These are phyloP conservation scores for Stomorhina lunata DNA, from an alignment of 2,888 invertebrate genomes.

Conservation along the genomic window DNA sequence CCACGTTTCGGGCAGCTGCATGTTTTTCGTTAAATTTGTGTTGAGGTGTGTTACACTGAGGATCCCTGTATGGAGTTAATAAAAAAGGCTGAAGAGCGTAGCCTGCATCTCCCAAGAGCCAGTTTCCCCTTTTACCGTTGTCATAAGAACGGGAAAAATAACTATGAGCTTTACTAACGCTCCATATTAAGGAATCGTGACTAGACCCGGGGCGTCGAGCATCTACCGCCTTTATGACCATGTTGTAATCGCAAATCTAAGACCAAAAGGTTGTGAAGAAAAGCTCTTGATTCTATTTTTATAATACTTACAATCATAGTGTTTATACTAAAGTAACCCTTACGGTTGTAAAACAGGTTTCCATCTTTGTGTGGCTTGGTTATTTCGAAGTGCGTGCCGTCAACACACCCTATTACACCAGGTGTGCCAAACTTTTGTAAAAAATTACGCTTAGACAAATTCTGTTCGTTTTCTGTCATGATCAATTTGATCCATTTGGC, in stretches of 20 bases:
- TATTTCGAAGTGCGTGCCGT: neutral
- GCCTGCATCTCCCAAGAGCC: conserved; percentile 26
- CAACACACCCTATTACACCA: neutral
- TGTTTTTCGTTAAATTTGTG: conserved; percentile 35
- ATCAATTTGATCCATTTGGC: neutral
- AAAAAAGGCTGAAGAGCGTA: conserved; percentile 46
- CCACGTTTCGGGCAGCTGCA: conserved; percentile 37
- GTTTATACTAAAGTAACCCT: no score
- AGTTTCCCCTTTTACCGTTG: conserved; percentile 1
- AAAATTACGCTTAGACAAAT: conserved; percentile 9
- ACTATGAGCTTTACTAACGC: conserved; percentile 8
- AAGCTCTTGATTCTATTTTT: conserved; percentile 2
- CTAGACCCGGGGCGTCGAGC: conserved; percentile 10
- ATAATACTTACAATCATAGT: conserved; percentile 3
- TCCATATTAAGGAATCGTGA: conserved; percentile 12
- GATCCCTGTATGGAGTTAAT: conserved; percentile 29
- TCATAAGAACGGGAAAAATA: conserved; percentile 18
- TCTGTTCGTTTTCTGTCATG: neutral
- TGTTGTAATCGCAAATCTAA: conserved; percentile 20
- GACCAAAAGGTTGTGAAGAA: neutral
- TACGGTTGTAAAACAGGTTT: neutral
- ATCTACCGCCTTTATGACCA: conserved; percentile 22
- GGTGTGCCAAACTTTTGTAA: neutral
- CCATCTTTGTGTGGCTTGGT: no score
- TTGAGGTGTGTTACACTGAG: neutral